Conservation (phyloP, 2,113 vertebrate species). For the Bagarius yarrelli region DNA sequence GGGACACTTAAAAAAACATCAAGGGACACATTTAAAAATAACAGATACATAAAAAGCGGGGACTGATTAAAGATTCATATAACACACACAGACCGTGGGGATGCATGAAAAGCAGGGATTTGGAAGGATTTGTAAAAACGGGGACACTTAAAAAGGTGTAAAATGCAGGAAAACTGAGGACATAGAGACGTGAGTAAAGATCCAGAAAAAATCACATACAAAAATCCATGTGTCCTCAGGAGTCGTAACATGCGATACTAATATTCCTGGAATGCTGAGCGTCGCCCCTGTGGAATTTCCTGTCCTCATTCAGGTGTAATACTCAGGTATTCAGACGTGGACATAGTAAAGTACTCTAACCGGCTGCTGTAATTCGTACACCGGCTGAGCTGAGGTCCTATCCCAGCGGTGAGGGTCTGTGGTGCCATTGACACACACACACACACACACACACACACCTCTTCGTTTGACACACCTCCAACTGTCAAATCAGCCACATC, state of each 20-base stretch:
- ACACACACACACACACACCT: background rate
- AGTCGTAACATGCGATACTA: too few species aligned
- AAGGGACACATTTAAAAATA: background rate
- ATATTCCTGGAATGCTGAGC: background rate
- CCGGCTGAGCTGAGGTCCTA: conserved; percentile 30
- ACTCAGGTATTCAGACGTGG: conserved; percentile 20
- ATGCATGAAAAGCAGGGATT: background rate
- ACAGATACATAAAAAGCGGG: background rate
- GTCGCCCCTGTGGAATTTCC: background rate
- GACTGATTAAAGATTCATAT: background rate
- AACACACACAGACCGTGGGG: too few species aligned
- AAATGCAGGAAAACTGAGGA: background rate
- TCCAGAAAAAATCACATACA: background rate
- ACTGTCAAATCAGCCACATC: conserved; percentile 6
- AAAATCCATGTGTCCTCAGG: too few species aligned
- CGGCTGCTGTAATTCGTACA: conserved; percentile 42
- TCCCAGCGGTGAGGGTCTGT: conserved; percentile 14
- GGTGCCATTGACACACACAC: background rate
- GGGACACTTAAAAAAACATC: background rate
- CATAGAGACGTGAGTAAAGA: background rate
- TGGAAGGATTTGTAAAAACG: too few species aligned
- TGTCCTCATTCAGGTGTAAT: conserved; percentile 3
- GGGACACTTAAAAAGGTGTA: background rate
- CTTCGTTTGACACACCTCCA: background rate
- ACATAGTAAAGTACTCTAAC: background rate